Evolutionary conservation across 2,113 vertebrate genomes (phyloP), one percentile per base, ranked within the genome.

Genomic region (Uropsilus gracilis): DNA sequence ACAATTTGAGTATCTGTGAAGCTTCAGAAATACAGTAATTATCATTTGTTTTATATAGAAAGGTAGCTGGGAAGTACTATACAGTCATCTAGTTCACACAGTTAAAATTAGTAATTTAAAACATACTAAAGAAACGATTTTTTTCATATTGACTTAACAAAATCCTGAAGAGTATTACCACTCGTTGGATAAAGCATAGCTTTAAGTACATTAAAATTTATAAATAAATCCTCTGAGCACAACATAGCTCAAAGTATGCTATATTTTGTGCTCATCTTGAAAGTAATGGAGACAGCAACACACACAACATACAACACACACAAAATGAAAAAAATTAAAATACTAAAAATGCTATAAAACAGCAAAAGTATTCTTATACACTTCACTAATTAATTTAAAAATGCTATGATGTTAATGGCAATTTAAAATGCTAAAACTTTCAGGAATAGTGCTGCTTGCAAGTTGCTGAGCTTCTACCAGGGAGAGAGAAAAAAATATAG

Each of bases 71-170:
- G 37, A 89, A 75, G 32, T 34, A 34, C 30, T 73, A 61, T 92
- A 53, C 48, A 83, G 18, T 6, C 3, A 34, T 20, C 22, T 26
- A 50, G 13, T 95, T 73, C 48, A 77, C 3, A 28, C 16, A 72
- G 69, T 83, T 78, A 87, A 87, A 88, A 34, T 90, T 17, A 82
- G 13, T 90, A 95, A 87, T 93, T 83, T 24, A 30, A 95, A 81
- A 44, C 71, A 18, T 66, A 66, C 3, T 37, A 55, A 93, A 69
- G 8, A 75, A 75, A 82, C 57, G 7, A 37, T 18, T 80, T 78
- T 71, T 85, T 13, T 71, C 86, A 66, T n/a, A n/a, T 16, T 28
- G 13, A 34, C 2, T 92, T 55, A 64, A 82, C 30, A 64, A 61
- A 55, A 28, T 64, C 6, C 46, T 77, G 39, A 83, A 20, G 11